These are phyloP conservation scores for Enteromius fasciolatus DNA, from an alignment of 2,797 vertebrate species.

Conservation along the genomic window DNA sequence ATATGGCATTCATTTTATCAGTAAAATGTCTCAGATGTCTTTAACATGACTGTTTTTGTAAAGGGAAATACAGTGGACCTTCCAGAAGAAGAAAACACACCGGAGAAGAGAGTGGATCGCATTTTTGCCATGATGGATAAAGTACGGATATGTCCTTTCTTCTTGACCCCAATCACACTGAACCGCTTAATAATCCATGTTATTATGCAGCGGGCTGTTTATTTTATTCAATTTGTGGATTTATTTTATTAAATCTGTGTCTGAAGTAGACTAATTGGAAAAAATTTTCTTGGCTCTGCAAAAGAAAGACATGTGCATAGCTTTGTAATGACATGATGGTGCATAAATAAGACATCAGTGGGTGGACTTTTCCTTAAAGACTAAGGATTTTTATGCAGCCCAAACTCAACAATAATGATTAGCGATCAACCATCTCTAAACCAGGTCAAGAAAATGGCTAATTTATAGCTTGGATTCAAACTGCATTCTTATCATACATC, in stretches of 20 bases:
- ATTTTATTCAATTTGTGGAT: slow-evolving; percentile 8
- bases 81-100: slow-evolving; percentile 95
- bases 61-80: slow-evolving; percentile 97
- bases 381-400: background rate
- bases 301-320: background rate
- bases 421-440: background rate
- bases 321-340: background rate
- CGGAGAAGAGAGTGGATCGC: slow-evolving; percentile 93
- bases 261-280: background rate
- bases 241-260: background rate
- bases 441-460: background rate
- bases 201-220: background rate
- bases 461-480: background rate
- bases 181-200: background rate
- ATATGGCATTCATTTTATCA: background rate
- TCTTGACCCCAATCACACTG: background rate
- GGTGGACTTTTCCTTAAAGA: background rate
- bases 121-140: slow-evolving; percentile 99
- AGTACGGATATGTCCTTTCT: slow-evolving; percentile 68
- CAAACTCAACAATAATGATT: background rate
- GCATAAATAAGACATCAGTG: background rate
- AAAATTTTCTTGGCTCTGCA: background rate
- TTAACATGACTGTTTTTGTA: background rate
- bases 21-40: background rate
- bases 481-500: background rate